Conservation (phyloP, 2,888 invertebrate species). For the Carcina quercana region DNA sequence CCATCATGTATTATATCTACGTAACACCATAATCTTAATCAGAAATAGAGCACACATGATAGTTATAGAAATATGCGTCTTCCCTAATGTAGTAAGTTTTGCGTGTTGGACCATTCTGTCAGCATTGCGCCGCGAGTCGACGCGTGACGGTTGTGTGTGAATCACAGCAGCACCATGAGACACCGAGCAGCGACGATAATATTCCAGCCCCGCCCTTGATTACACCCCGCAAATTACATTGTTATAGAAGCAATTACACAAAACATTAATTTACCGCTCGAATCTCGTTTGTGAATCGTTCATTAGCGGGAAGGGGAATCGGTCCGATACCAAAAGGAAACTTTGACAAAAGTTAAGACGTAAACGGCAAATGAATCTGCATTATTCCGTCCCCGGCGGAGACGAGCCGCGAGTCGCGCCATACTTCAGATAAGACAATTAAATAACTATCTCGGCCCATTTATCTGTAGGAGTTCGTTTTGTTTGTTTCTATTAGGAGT, state of each 20-base stretch:
- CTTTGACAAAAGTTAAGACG: slow-evolving; percentile 62
- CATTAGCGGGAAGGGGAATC: slow-evolving; percentile 49
- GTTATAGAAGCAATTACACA: slow-evolving; percentile 53
- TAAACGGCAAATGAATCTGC: slow-evolving; percentile 59
- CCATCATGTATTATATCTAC: slow-evolving; percentile 16
- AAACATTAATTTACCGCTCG: slow-evolving; percentile 54
- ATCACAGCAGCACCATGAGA: too few species aligned
- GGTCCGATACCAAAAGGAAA: slow-evolving; percentile 38
- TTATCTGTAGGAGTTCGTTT: slow-evolving; percentile 59
- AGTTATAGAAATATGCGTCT: too few species aligned
- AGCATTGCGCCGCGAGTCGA: too few species aligned
- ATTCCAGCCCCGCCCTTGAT: slow-evolving; percentile 21
- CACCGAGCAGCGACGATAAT: slow-evolving; percentile 14
- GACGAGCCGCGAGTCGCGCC: slow-evolving; percentile 23
- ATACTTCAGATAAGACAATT: slow-evolving; percentile 57
- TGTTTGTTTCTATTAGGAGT: slow-evolving; percentile 68
- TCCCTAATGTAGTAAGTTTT: too few species aligned
- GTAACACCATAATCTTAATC: too few species aligned
- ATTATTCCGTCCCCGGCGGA: slow-evolving; percentile 39
- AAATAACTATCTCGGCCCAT: slow-evolving; percentile 64
- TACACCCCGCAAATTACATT: slow-evolving; percentile 31
- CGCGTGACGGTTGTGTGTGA: too few species aligned
- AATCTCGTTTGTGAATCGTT: slow-evolving; percentile 58
- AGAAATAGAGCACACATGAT: too few species aligned
- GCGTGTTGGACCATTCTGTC: too few species aligned